Evolutionary conservation across 2,888 invertebrate genomes (phyloP).

Genomic region (Tinea pellionella): DNA sequence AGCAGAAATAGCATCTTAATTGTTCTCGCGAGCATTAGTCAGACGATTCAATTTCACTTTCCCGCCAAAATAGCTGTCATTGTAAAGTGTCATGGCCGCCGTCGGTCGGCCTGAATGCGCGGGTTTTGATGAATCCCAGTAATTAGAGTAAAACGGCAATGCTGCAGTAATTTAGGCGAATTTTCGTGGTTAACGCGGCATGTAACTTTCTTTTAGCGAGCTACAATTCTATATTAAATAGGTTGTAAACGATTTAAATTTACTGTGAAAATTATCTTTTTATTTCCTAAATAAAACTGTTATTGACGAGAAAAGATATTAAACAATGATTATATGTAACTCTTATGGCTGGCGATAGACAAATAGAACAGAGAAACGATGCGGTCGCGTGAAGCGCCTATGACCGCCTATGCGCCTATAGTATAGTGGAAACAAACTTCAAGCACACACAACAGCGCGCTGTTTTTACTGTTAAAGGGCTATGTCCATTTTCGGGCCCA

Average conservation of each 20-base stretch:
- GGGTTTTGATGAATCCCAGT: slow-evolving; percentile 43
- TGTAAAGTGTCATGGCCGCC: slow-evolving; percentile 41
- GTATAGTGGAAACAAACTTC: no score
- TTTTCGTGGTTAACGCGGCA: slow-evolving; percentile 56
- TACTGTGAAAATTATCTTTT: not conserved
- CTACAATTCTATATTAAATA: slow-evolving; percentile 46
- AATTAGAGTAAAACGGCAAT: slow-evolving; percentile 61
- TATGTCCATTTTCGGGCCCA: no score
- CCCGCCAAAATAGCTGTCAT: slow-evolving; percentile 45
- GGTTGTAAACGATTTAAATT: slow-evolving; percentile 40
- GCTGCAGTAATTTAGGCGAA: slow-evolving; percentile 53
- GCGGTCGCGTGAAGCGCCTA: no score
- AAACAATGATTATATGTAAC: no score
- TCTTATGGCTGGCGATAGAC: no score
- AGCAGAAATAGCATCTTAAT: no score
- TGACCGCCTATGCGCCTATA: no score
- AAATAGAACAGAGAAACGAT: no score
- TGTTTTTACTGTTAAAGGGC: no score
- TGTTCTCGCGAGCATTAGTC: not conserved
- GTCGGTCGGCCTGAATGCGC: slow-evolving; percentile 34
- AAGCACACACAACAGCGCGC: no score
- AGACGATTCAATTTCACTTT: slow-evolving; percentile 28
- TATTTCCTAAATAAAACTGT: not conserved
- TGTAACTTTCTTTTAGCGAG: slow-evolving; percentile 56
- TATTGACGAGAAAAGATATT: not conserved